Evolutionary conservation across 2,888 invertebrate genomes (phyloP).

Genomic region (Oasisia sp.): DNA sequence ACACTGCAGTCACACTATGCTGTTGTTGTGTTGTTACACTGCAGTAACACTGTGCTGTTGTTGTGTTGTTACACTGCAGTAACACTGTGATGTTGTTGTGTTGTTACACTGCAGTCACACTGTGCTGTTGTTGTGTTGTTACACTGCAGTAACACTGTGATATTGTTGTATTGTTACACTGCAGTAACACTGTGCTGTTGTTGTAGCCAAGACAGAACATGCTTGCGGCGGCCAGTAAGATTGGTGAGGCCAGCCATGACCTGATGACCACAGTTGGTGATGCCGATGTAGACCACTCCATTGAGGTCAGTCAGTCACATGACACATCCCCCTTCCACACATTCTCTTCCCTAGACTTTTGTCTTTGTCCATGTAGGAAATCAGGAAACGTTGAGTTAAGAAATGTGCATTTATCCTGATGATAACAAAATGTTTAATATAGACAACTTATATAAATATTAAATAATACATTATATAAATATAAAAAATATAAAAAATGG

Average conservation of each 20-base stretch:
- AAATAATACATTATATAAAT: too few relatives aligned
- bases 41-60: background rate
- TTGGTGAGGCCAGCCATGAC: constrained; percentile 95
- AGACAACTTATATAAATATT: too few relatives aligned
- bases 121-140: background rate
- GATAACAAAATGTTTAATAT: too few relatives aligned
- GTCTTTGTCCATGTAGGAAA: too few relatives aligned
- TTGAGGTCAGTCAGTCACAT: constrained; percentile 50
- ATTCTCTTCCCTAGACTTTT: background rate
- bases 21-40: background rate
- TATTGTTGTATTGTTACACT: background rate
- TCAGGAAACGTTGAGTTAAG: too few relatives aligned
- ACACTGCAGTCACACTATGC: too few relatives aligned
- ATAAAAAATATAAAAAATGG: too few relatives aligned
- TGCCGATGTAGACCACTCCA: constrained; percentile 69
- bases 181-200: background rate
- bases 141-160: background rate
- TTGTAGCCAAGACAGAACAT: constrained; percentile 75
- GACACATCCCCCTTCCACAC: background rate
- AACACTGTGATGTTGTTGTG: too few relatives aligned
- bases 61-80: too few relatives aligned
- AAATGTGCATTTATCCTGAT: too few relatives aligned
- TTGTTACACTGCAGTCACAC: too few relatives aligned
- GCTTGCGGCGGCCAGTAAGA: constrained; percentile 87
- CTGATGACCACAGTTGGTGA: constrained; percentile 82